A percentile compares a stretch with the other conserved stretches of the same genome.
phyloP scores from a whole-genome alignment of 2,797 vertebrate species.

The Sebastiscus albofasciatus region DNA sequence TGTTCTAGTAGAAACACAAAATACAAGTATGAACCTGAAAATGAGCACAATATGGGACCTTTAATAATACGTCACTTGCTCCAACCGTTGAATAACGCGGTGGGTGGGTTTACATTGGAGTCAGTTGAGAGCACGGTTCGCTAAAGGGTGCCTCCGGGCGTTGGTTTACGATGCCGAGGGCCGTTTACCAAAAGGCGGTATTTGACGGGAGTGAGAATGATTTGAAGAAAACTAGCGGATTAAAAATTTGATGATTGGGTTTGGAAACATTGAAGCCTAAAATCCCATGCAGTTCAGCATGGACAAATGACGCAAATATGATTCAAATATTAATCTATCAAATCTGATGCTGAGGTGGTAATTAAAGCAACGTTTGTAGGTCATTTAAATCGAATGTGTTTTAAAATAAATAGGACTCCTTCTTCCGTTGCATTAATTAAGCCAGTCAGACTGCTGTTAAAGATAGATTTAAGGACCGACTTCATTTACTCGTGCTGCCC shows the following conservation, averaged over 20 bases:
- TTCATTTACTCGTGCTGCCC: conserved; percentile 38
- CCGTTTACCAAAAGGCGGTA: too few relatives aligned
- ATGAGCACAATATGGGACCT: too few relatives aligned
- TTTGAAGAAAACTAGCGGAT: neutral
- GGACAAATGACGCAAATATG: too few relatives aligned
- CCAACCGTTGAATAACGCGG: too few relatives aligned
- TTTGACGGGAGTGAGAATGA: too few relatives aligned
- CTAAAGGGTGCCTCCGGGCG: too few relatives aligned
- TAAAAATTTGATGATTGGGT: neutral
- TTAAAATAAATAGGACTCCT: neutral
- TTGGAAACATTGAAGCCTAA: neutral
- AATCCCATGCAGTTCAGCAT: neutral
- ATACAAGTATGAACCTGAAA: too few relatives aligned
- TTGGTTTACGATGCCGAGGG: too few relatives aligned
- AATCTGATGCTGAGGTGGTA: neutral
- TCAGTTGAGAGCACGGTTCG: too few relatives aligned
- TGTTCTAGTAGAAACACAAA: too few relatives aligned
- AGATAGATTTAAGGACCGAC: conserved; percentile 22
- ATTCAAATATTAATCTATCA: conserved; percentile 12
- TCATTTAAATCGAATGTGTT: neutral
- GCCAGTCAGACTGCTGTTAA: conserved; percentile 26
- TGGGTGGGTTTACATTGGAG: too few relatives aligned
- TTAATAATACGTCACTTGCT: too few relatives aligned
- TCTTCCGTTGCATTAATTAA: conserved; percentile 15
- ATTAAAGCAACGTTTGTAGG: neutral